Base-by-base conservation (phyloP, 2,888 invertebrate genomes). In the Thelaira solivaga region DNA sequence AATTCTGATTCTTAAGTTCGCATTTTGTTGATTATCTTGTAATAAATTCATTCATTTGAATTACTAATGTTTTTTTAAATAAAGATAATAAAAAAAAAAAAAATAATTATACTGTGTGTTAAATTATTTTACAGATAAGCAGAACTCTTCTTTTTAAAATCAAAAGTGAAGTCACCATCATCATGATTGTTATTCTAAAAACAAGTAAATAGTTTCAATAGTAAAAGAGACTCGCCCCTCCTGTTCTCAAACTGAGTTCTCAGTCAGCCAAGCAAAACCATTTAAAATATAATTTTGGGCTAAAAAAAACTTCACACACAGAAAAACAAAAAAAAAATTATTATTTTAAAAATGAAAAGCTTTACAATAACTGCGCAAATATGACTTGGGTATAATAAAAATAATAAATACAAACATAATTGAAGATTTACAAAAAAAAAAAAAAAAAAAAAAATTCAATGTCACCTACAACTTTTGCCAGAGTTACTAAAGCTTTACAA, bases 401-500 rank as follows among this genome's bases (percentile, higher is more conserved):
- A 24, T 65, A 73, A 65, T 71, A 45, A 79, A 67, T 36, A 73
- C 62, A n/a, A n/a, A n/a, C n/a, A 71, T n/a, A 34, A 71, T 45
- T 69, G n/a, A n/a, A n/a, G n/a, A n/a, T n/a, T n/a, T n/a, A n/a
- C n/a, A n/a, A n/a, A n/a, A n/a, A n/a, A n/a, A 47, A 53, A 80
- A 76, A 41, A 80, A 69, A 76, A 80, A 72, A 82, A 84, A 84
- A 84, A 82, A 82, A 83, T 84, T 84, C 85, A 84, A 85, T 85
- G 84, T 84, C 84, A 83, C 85, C 85, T 83, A 83, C 82, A 84
- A 81, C 83, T 82, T 80, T 84, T 85, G 82, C n/a, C n/a, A n/a
- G n/a, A n/a, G n/a, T n/a, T n/a, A 84, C 85, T 84, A 85, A 85
- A 82, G 82, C 69, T 77, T 55, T 29, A n/a, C n/a, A n/a, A n/a